phyloP scores from a whole-genome alignment of 2,888 invertebrate genomes.

The Liposcelis brunnea region DNA sequence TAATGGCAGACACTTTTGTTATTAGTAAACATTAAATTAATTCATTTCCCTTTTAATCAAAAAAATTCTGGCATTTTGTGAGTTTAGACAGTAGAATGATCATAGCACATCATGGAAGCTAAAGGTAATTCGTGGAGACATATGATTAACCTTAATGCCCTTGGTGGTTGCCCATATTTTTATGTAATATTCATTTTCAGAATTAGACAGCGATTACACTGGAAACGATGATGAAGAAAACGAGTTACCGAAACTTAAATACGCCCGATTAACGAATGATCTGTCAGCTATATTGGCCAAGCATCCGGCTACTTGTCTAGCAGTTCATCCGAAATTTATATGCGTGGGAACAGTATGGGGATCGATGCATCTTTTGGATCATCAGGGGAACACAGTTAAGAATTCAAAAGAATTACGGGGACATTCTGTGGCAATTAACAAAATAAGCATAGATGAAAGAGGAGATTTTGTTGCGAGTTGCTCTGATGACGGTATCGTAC shows the following conservation, averaged over 20 bases:
- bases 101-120: too few species aligned
- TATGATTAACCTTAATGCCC: too few species aligned
- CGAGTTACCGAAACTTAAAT: constrained; percentile 79
- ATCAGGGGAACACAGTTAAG: constrained; percentile 65
- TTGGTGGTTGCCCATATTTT: too few species aligned
- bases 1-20: too few species aligned
- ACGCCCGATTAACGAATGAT: constrained; percentile 76
- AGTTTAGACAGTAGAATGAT: too few species aligned
- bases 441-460: constrained; percentile 80
- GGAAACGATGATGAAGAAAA: constrained; percentile 33
- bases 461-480: constrained; percentile 92
- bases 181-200: too few species aligned
- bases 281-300: constrained; percentile 65
- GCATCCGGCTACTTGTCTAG: constrained; percentile 80
- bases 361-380: constrained; percentile 73
- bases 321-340: constrained; percentile 87
- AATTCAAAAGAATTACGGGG: constrained; percentile 50
- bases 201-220: too few species aligned
- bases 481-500: constrained; percentile 75
- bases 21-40: too few species aligned
- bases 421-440: constrained; percentile 84
- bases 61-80: too few species aligned
- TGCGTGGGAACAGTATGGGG: constrained; percentile 90
- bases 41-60: too few species aligned
- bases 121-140: too few species aligned